Evolutionary conservation across 2,888 invertebrate genomes (phyloP).

Genomic region (Malthinus flaveolus): DNA sequence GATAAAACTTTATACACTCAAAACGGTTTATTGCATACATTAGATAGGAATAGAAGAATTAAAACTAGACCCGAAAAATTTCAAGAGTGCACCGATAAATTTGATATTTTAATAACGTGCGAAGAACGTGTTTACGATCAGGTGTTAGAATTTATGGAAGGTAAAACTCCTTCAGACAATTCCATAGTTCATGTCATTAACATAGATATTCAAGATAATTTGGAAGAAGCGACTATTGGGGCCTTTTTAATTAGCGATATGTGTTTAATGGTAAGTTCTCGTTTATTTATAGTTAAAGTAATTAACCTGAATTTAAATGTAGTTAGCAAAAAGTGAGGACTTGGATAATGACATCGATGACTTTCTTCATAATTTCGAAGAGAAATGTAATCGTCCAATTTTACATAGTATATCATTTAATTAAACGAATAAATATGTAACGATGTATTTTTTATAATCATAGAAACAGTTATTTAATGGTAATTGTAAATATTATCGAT

Average conservation of each 20-base stretch:
- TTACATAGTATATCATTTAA: slow-evolving; percentile 95
- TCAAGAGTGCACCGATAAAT: slow-evolving; percentile 84
- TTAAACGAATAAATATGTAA: slow-evolving; percentile 55
- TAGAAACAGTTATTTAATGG: slow-evolving; percentile 2
- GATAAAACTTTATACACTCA: slow-evolving; percentile 96
- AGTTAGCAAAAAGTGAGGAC: slow-evolving; percentile 88
- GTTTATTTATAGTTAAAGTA: not conserved
- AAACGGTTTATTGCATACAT: slow-evolving; percentile 96
- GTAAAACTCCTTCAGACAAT: slow-evolving; percentile 75
- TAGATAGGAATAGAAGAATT: slow-evolving; percentile 95
- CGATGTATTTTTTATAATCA: slow-evolving; percentile 7
- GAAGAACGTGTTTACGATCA: slow-evolving; percentile 99
- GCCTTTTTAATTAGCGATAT: slow-evolving; percentile 97
- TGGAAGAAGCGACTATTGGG: slow-evolving; percentile 98
- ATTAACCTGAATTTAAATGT: slow-evolving; percentile 37
- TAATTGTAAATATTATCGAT: no score
- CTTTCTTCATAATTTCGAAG: slow-evolving; percentile 91
- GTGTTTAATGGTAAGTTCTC: slow-evolving; percentile 74
- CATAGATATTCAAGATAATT: slow-evolving; percentile 98
- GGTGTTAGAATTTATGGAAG: slow-evolving; percentile 92
- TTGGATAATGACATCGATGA: slow-evolving; percentile 98
- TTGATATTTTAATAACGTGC: slow-evolving; percentile 95
- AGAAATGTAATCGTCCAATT: slow-evolving; percentile 81
- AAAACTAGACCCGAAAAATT: slow-evolving; percentile 94
- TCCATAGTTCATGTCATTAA: slow-evolving; percentile 96